Percentiles rank a stretch among this genome's conserved stretches.
phyloP scores from a whole-genome alignment of 2,888 invertebrate genomes.

The Idaea aversata region DNA sequence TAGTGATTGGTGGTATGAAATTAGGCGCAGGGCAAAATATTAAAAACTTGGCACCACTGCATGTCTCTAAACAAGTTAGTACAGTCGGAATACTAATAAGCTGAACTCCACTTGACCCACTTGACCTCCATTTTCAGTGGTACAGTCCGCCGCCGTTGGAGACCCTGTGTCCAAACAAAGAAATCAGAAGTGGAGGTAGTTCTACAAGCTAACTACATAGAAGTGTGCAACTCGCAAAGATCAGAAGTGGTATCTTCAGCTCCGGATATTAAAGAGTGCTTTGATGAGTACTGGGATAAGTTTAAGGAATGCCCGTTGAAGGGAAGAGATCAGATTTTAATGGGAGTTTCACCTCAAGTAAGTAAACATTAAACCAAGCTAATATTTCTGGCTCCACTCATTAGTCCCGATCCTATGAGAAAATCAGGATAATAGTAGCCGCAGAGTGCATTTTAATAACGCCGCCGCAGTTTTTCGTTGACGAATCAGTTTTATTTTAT shows the following conservation, averaged over 20 bases:
- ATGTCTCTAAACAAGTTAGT: too few species aligned
- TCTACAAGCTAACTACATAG: constrained; percentile 85
- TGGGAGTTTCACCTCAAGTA: constrained; percentile 92
- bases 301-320: constrained; percentile 82
- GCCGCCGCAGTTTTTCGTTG: too few species aligned
- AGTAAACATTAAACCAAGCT: not conserved
- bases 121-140: constrained; percentile 84
- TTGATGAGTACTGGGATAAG: constrained; percentile 86
- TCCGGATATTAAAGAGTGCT: constrained; percentile 85
- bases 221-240: constrained; percentile 80
- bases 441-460: too few species aligned
- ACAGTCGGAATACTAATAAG: too few species aligned
- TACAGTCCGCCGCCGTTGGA: constrained; percentile 87
- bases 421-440: too few species aligned
- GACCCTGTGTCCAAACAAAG: constrained; percentile 78
- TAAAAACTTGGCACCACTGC: too few species aligned
- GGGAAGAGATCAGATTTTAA: constrained; percentile 88
- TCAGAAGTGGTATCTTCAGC: constrained; percentile 75
- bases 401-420: too few species aligned
- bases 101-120: too few species aligned
- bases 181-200: constrained; percentile 86
- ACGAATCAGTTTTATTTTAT: too few species aligned
- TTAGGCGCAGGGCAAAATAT: too few species aligned
- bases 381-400: too few species aligned
- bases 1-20: too few species aligned